These are phyloP conservation scores for Contarinia nasturtii DNA, from an alignment of 1,140 invertebrate genomes.

Conservation along the genomic window DNA sequence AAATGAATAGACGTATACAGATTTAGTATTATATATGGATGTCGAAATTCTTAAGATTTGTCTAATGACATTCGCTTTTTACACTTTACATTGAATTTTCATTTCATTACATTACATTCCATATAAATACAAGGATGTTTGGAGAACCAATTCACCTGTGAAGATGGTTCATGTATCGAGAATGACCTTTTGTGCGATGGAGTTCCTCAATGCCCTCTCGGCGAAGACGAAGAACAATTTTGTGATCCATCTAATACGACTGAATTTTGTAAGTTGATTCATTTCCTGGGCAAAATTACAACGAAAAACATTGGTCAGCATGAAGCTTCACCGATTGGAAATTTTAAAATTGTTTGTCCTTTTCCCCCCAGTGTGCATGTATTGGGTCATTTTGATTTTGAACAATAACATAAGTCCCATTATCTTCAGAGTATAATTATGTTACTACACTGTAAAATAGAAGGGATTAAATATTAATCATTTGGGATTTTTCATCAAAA, in stretches of 20 bases:
- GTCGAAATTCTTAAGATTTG: no score
- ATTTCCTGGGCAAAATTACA: background rate
- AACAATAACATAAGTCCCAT: no score
- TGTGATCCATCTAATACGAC: constrained; percentile 20
- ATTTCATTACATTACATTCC: no score
- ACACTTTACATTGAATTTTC: no score
- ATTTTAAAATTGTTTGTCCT: constrained; percentile 7
- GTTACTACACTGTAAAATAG: no score
- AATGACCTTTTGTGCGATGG: constrained; percentile 37
- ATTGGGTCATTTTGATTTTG: no score
- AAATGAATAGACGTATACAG: no score
- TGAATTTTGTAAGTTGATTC: background rate
- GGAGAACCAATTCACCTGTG: constrained; percentile 37
- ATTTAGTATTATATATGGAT: no score
- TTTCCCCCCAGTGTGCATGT: background rate
- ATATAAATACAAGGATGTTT: constrained; percentile 30
- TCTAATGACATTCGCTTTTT: no score
- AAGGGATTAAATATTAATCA: no score
- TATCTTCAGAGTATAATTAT: no score
- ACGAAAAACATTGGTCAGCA: background rate
- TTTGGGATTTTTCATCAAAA: no score
- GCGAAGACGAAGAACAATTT: constrained; percentile 34
- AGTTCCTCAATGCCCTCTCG: constrained; percentile 33
- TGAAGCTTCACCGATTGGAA: constrained; percentile 16
- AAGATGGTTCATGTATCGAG: constrained; percentile 45